phyloP scores from a whole-genome alignment of 2,113 vertebrate species.

The Anoura caudifer region DNA sequence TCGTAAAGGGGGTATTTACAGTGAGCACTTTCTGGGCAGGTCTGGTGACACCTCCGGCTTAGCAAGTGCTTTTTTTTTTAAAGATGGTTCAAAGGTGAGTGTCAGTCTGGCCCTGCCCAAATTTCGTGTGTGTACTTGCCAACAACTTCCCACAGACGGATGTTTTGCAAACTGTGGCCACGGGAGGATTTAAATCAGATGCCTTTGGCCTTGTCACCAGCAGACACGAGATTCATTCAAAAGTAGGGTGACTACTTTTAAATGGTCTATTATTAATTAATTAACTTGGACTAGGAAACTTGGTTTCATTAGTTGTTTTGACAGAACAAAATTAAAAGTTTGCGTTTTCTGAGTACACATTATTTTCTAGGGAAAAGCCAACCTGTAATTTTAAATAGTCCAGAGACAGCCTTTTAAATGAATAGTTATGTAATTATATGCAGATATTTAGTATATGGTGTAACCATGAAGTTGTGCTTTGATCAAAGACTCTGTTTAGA shows the following conservation, averaged over 20 bases:
- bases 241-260: neutral
- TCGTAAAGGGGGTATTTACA: neutral
- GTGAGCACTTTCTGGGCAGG: neutral
- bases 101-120: neutral
- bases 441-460: neutral
- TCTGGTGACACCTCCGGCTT: neutral
- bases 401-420: neutral
- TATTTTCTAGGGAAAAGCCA: neutral
- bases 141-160: neutral
- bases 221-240: neutral
- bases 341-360: neutral
- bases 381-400: neutral
- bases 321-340: neutral
- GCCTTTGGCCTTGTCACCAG: neutral
- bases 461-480: neutral
- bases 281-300: neutral
- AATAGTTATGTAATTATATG: neutral
- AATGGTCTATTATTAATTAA: neutral
- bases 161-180: neutral
- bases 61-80: neutral
- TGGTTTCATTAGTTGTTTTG: neutral
- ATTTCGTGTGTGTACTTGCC: neutral
- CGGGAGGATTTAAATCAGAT: neutral
- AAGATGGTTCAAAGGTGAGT: slow-evolving; percentile 41
- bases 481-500: neutral